phyloP scores from a whole-genome alignment of 2,888 invertebrate species.

The Colletes collaris region DNA sequence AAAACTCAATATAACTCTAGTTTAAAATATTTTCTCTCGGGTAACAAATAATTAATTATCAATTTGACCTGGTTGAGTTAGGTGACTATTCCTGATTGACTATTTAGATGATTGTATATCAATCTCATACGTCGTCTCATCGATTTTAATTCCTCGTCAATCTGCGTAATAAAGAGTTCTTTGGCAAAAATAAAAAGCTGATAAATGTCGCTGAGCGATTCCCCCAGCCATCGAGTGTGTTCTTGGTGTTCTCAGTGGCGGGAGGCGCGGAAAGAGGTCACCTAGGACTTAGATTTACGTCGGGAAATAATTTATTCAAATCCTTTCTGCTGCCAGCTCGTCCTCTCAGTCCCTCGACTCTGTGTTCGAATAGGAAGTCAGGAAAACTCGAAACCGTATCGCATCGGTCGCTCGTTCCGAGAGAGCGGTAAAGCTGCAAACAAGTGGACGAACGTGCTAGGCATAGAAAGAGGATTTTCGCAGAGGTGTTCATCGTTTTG shows the following conservation, averaged over 20 bases:
- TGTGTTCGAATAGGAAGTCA: slow-evolving; percentile 32
- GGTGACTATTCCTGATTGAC: no score
- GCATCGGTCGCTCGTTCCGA: slow-evolving; percentile 55
- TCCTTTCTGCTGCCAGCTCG: slow-evolving; percentile 51
- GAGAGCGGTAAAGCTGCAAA: slow-evolving; percentile 66
- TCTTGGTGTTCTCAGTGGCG: slow-evolving; percentile 25
- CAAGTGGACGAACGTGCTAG: slow-evolving; percentile 68
- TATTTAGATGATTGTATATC: no score
- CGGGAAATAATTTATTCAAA: slow-evolving; percentile 71
- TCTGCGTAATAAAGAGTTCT: slow-evolving; percentile 2
- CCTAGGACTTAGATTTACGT: slow-evolving; percentile 63
- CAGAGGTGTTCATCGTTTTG: slow-evolving; percentile 51
- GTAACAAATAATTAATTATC: no score
- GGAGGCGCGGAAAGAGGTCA: slow-evolving; percentile 47
- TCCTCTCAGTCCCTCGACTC: slow-evolving; percentile 13
- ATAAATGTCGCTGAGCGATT: slow-evolving; percentile 9
- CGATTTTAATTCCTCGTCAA: slow-evolving; percentile 17
- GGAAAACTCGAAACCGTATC: slow-evolving; percentile 56
- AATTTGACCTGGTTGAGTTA: no score
- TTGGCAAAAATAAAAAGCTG: neutral
- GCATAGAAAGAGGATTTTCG: slow-evolving; percentile 56
- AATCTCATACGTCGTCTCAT: neutral
- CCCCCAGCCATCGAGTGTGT: neutral
- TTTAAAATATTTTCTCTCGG: no score
- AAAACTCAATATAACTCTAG: no score